Evolutionary conservation across 2,113 vertebrate genomes (phyloP).

Genomic region (Etia nguti): DNA sequence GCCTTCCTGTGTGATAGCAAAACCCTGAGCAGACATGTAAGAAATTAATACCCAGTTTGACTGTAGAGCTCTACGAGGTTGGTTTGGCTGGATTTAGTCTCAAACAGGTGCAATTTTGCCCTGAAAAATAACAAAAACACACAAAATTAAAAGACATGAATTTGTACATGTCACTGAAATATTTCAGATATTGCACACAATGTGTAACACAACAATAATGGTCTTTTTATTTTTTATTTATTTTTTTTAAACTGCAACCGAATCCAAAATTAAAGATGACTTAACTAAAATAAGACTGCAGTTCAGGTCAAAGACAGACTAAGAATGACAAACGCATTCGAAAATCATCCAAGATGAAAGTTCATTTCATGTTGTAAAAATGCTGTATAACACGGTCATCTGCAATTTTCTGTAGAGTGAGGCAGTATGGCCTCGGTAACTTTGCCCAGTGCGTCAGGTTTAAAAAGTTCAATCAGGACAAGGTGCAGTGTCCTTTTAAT

Average conservation of each 20-base stretch:
- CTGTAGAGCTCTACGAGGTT: not conserved
- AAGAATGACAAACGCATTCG: not conserved
- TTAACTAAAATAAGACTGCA: not conserved
- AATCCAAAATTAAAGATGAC: not conserved
- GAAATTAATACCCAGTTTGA: not conserved
- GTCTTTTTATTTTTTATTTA: too few species aligned
- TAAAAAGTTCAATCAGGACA: not conserved
- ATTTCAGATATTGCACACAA: not conserved
- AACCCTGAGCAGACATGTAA: not conserved
- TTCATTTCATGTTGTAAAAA: not conserved
- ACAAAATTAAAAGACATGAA: not conserved
- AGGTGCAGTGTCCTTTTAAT: not conserved
- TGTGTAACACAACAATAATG: not conserved
- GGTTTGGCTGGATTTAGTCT: not conserved
- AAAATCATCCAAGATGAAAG: not conserved
- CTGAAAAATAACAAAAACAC: slow-evolving; percentile 4
- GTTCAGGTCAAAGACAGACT: not conserved
- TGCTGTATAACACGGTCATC: not conserved
- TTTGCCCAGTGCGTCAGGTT: not conserved
- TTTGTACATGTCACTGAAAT: not conserved
- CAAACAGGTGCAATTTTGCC: not conserved
- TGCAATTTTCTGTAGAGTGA: not conserved
- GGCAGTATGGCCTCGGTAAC: not conserved
- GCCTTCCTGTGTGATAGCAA: not conserved
- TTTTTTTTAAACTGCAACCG: not conserved